Base-by-base conservation (phyloP, 2,888 invertebrate species). In the Adineta ricciae region DNA sequence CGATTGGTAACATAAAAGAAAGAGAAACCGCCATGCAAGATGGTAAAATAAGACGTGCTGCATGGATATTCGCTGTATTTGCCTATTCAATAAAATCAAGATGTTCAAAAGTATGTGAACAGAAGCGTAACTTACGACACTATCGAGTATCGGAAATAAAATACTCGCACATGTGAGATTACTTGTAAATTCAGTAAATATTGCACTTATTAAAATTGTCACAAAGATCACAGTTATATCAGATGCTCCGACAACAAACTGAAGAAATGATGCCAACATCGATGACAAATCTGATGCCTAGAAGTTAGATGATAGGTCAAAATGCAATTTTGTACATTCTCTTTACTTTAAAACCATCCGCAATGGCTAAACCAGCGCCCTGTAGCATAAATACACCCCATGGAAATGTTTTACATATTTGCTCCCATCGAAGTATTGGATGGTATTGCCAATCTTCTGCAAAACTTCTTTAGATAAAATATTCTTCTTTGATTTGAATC, bases 311-410 rank as follows among this genome's bases (percentile, higher is more conserved):
- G 24, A 41, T 8, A 78, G 4, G 16, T 78, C 8, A 1, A 19
- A n/a, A 24, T 9, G 7, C 21, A 5, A 73, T 38, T 3, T 27
- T 56, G 9, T 16, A 24, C 4, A 8, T 7, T 5, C n/a, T n/a
- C 19, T 21, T 21, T 41, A 78, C 78, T n/a, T 78, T 41, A 41
- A 78, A 78, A 9, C 24, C 78, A 0, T 78, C 41, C 1, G 78
- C 78, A n/a, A 78, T 78, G n/a, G 78, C 24, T n/a, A 78, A 41
- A 14, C 78, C 78, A 8, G 78, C 78, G n/a, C 78, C 78, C 41
- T 78, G 78, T n/a, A 78, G 41, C 78, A 78, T 78, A 41, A 78
- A 78, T 32, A 78, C 78, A 38, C 78, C 78, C 78, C 78, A 78
- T 24, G 78, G 78, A 41, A 78, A 78, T 41, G 19, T 3, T 78